Conservation (phyloP, 2,113 vertebrate genomes). For the Gorsachius goisagi region DNA sequence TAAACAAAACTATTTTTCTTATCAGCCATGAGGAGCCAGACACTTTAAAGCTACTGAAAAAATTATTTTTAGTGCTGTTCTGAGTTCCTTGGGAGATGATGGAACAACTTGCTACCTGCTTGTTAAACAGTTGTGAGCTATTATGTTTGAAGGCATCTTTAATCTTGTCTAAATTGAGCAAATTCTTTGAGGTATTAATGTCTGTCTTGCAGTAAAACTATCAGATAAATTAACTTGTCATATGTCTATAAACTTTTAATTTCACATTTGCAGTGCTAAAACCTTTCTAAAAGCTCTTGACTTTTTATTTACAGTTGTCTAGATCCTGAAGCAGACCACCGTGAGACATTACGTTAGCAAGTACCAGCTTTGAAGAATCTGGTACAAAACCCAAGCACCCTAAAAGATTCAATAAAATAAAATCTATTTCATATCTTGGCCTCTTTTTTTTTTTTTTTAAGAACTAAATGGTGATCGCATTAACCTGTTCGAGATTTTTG, state of each 20-base stretch:
- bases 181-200: not conserved
- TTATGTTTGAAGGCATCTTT: not conserved
- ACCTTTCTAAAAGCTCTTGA: not conserved
- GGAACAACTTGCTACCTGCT: not conserved
- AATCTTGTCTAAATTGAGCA: not conserved
- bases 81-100: not conserved
- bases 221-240: not conserved
- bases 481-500: not conserved
- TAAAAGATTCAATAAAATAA: not conserved
- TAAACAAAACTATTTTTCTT: not conserved
- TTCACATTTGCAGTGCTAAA: not conserved
- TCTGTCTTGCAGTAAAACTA: not conserved
- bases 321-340: not conserved
- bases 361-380: not conserved
- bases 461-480: not conserved
- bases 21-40: not conserved
- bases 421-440: not conserved
- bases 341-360: not conserved
- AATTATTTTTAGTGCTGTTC: not conserved
- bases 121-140: not conserved
- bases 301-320: constrained; percentile 35
- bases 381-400: not conserved
- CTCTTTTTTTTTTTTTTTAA: not conserved
- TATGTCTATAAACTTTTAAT: not conserved
- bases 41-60: not conserved